Conservation (phyloP, 1,140 invertebrate genomes). For the Eueides isabella region DNA sequence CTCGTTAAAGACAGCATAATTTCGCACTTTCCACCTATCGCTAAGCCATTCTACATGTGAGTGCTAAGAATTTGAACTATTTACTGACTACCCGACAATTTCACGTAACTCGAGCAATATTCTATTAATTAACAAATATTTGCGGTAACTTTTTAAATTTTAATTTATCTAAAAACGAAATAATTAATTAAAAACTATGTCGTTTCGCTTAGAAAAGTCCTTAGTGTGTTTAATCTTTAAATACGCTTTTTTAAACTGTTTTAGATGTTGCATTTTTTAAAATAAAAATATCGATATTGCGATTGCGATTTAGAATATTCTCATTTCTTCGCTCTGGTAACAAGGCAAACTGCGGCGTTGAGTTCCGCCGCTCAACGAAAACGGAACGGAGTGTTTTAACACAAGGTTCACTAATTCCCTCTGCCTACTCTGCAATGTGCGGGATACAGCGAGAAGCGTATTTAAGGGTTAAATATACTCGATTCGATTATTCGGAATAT, state of each 20-base stretch:
- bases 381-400: too few relatives aligned
- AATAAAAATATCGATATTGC: neutral
- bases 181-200: neutral
- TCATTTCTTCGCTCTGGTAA: too few relatives aligned
- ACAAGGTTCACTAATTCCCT: too few relatives aligned
- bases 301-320: too few relatives aligned
- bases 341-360: too few relatives aligned
- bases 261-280: neutral
- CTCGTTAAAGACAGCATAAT: slow-evolving; percentile 5
- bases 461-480: neutral
- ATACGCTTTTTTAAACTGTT: neutral
- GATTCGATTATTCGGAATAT: neutral
- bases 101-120: slow-evolving; percentile 7
- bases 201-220: neutral
- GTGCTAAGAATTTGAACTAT: slow-evolving; percentile 26
- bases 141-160: neutral
- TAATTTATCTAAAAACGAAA: neutral
- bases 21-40: slow-evolving; percentile 14
- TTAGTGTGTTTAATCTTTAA: neutral
- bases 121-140: slow-evolving; percentile 11
- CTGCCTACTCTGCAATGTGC: too few relatives aligned
- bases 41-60: slow-evolving; percentile 17
- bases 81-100: slow-evolving; percentile 23
- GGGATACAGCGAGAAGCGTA: too few relatives aligned
- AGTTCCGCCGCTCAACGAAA: too few relatives aligned